These are phyloP conservation scores for Watsonalla binaria DNA, from an alignment of 2,888 invertebrate species.

Conservation along the genomic window DNA sequence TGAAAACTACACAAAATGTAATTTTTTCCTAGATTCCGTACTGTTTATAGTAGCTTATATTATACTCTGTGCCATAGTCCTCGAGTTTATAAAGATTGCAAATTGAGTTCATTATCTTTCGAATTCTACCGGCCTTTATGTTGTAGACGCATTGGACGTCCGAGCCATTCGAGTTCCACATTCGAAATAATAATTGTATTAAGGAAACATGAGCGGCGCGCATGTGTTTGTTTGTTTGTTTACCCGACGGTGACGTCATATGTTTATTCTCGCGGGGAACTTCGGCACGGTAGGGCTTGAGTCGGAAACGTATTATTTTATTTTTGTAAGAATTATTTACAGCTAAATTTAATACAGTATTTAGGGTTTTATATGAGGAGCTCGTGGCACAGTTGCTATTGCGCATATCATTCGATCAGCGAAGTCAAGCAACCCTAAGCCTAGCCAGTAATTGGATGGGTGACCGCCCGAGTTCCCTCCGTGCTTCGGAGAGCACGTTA, in stretches of 20 bases:
- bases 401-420: too few species aligned
- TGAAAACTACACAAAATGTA: too few species aligned
- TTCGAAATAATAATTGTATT: constrained; percentile 79
- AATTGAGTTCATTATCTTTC: neutral
- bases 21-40: too few species aligned
- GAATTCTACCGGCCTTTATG: neutral
- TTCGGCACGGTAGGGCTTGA: constrained; percentile 30
- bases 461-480: too few species aligned
- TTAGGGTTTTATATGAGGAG: too few species aligned
- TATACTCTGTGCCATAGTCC: too few species aligned
- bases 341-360: too few species aligned
- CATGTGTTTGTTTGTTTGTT: constrained; percentile 81
- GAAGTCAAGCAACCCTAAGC: too few species aligned
- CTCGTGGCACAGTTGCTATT: too few species aligned
- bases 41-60: too few species aligned
- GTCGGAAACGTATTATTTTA: constrained; percentile 12
- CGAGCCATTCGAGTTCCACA: constrained; percentile 63
- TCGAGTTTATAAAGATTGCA: neutral
- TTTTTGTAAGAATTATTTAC: neutral
- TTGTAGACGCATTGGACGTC: constrained; percentile 29
- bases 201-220: constrained; percentile 79
- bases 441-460: too few species aligned
- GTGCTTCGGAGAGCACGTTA: too few species aligned
- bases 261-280: constrained; percentile 76
- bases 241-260: constrained; percentile 78